phyloP scores from a whole-genome alignment of 2,113 vertebrate genomes.

The Galbula dea region DNA sequence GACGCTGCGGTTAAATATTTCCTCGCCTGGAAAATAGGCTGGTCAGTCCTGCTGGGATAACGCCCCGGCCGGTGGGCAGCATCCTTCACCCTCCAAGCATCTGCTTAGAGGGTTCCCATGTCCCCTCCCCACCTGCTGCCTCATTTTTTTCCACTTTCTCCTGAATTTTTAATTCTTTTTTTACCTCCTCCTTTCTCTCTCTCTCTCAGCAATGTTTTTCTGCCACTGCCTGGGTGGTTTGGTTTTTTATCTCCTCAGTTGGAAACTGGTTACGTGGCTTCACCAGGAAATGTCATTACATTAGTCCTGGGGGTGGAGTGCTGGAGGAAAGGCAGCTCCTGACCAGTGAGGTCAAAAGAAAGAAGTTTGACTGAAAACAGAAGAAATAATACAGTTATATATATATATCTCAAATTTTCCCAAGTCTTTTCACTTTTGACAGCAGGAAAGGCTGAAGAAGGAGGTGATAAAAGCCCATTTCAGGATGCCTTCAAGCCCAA shows the following conservation, averaged over 20 bases:
- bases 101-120: accelerated
- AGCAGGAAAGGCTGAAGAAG: neutral
- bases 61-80: neutral
- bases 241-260: neutral
- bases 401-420: neutral
- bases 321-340: neutral
- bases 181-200: neutral
- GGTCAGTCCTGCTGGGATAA: neutral
- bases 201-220: neutral
- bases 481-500: neutral
- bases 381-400: neutral
- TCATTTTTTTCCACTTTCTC: neutral
- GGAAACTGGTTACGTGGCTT: neutral
- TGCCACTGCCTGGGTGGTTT: accelerated
- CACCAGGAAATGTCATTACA: neutral
- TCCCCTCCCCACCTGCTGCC: neutral
- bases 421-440: neutral
- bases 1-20: constrained; percentile 50
- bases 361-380: neutral
- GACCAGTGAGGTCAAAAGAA: neutral
- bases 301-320: neutral
- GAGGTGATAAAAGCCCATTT: neutral
- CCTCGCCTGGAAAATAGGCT: constrained; percentile 19
- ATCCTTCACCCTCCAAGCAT: neutral
- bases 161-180: neutral